Percentiles rank a stretch among this genome's conserved stretches.
Evolutionary conservation across 2,797 vertebrate genomes (phyloP).

Genomic region (Falco novaeseelandiae): DNA sequence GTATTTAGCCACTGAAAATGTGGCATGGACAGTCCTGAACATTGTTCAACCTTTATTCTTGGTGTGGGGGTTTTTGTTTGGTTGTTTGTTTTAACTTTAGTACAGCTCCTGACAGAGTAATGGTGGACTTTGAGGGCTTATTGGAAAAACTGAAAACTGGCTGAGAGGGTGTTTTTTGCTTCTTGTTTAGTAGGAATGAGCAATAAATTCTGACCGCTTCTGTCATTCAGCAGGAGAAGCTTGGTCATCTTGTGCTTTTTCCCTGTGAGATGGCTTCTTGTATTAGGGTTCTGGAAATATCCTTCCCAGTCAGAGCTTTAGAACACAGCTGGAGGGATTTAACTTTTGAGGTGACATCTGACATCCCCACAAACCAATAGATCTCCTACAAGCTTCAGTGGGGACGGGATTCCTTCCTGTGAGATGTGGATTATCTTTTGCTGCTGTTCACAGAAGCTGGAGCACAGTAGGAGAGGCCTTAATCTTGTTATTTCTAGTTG

Average conservation of each 20-base stretch:
- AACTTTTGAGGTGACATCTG: neutral
- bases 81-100: neutral
- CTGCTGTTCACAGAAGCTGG: neutral
- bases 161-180: neutral
- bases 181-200: neutral
- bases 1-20: neutral
- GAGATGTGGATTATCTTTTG: neutral
- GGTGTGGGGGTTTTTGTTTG: neutral
- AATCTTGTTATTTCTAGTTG: neutral
- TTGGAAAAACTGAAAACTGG: neutral
- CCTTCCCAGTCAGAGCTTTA: neutral
- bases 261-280: neutral
- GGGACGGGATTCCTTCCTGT: neutral
- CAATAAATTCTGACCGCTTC: neutral
- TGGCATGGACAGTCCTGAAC: neutral
- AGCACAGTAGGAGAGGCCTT: neutral
- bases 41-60: neutral
- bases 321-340: neutral
- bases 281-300: neutral
- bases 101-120: neutral
- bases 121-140: neutral
- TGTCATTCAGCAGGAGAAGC: neutral
- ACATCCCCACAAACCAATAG: neutral
- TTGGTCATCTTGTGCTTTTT: neutral
- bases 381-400: neutral